Conservation (phyloP, 2,797 vertebrate genomes). For the Sternotherus odoratus region DNA sequence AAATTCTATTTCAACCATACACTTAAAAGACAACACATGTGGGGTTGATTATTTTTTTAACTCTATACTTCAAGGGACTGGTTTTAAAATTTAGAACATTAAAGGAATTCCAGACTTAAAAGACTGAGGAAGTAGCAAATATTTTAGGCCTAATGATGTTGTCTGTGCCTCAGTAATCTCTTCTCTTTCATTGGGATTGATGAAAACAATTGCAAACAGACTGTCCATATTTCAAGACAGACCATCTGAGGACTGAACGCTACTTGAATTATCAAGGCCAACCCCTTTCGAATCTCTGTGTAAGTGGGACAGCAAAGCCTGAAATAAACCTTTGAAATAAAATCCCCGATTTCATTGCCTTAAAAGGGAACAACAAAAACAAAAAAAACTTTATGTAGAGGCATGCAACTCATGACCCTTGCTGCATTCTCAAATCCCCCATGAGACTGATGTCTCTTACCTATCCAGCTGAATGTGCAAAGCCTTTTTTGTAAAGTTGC, state of each 20-base stretch:
- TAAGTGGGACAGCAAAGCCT: not conserved
- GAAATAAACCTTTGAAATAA: not conserved
- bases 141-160: conserved; percentile 44
- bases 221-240: not conserved
- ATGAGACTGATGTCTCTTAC: conserved; percentile 75
- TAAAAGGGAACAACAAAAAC: not conserved
- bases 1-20: not conserved
- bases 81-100: not conserved
- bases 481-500: conserved; percentile 95
- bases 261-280: not conserved
- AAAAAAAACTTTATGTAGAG: not conserved
- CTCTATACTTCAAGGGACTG: not conserved
- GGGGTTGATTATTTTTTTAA: not conserved
- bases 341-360: not conserved
- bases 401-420: rapidly evolving
- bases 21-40: conserved; percentile 26
- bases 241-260: not conserved
- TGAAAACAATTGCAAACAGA: not conserved
- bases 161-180: conserved; percentile 49
- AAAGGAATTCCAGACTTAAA: not conserved
- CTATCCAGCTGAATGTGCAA: conserved; percentile 97
- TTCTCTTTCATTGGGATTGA: conserved; percentile 1
- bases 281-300: not conserved
- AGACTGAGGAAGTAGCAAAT: conserved; percentile 1
- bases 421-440: not conserved